These are phyloP conservation scores for Magallana gigas DNA, from an alignment of 1,140 invertebrate species.

Conservation along the genomic window DNA sequence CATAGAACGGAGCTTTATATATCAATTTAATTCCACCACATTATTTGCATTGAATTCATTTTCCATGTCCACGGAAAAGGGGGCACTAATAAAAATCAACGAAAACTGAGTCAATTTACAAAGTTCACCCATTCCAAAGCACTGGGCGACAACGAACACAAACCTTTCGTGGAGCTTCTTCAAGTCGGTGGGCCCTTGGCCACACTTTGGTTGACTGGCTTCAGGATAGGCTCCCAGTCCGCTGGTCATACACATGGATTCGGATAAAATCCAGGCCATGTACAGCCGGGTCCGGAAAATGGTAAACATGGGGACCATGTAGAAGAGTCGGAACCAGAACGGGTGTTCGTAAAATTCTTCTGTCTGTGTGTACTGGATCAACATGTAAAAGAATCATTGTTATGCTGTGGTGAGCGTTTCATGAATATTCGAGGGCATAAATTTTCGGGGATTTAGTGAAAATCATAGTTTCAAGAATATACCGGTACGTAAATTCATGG, in stretches of 20 bases:
- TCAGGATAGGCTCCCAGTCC: conserved; percentile 94
- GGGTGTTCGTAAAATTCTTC: conserved; percentile 77
- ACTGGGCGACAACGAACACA: not conserved
- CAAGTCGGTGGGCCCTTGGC: conserved; percentile 88
- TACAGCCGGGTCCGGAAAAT: conserved; percentile 94
- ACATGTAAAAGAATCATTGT: too few relatives aligned
- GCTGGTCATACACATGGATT: conserved; percentile 93
- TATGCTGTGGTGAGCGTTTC: too few relatives aligned
- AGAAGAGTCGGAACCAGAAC: conserved; percentile 88
- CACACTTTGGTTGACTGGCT: conserved; percentile 85
- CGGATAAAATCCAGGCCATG: conserved; percentile 91
- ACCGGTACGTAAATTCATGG: too few relatives aligned
- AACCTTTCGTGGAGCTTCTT: conserved; percentile 61
- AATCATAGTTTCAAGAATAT: too few relatives aligned
- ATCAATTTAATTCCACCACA: not conserved
- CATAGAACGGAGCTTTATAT: not conserved
- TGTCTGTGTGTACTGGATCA: conserved; percentile 74
- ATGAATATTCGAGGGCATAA: too few relatives aligned
- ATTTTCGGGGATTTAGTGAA: too few relatives aligned
- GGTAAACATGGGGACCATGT: conserved; percentile 92
- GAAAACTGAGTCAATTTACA: too few relatives aligned
- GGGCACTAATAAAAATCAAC: too few relatives aligned
- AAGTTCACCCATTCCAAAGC: too few relatives aligned
- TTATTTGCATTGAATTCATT: too few relatives aligned
- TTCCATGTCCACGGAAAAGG: too few relatives aligned